phyloP scores from a whole-genome alignment of 2,888 invertebrate species.

The Polydrusus tereticollis region DNA sequence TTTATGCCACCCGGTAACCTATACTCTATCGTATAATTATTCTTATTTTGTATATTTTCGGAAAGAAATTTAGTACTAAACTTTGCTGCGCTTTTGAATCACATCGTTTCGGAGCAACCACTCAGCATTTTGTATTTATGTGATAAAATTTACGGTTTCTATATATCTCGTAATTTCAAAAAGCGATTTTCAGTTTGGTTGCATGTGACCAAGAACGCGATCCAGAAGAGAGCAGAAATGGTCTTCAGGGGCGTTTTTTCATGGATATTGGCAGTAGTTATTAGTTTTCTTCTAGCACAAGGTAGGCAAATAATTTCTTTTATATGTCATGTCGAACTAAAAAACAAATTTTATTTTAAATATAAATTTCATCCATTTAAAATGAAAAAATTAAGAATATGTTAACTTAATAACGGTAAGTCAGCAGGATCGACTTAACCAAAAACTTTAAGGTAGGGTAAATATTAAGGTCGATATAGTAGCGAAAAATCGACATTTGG shows the following conservation, averaged over 20 bases:
- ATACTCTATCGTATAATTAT: neutral
- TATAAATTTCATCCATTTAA: too few relatives aligned
- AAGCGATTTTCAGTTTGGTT: slow-evolving; percentile 10
- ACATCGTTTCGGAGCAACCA: neutral
- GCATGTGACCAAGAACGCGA: slow-evolving; percentile 3
- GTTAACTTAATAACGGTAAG: neutral
- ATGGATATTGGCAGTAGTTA: slow-evolving; percentile 1
- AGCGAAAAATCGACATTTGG: slow-evolving; percentile 6
- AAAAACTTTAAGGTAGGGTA: slow-evolving; percentile 13
- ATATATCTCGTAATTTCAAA: neutral
- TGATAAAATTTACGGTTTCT: neutral
- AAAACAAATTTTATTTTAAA: too few relatives aligned
- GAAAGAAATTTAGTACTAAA: neutral
- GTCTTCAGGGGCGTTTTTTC: slow-evolving; percentile 8
- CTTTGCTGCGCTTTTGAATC: neutral
- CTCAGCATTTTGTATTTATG: slow-evolving; percentile 5
- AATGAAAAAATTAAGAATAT: too few relatives aligned
- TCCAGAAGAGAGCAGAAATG: slow-evolving; percentile 6
- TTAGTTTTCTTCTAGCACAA: slow-evolving; percentile 14
- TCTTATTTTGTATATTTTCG: neutral
- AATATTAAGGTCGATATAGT: slow-evolving; percentile 3
- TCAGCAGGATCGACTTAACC: neutral
- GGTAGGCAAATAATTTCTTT: slow-evolving; percentile 22
- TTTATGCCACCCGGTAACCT: neutral
- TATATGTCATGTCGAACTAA: too few relatives aligned